phyloP scores from a whole-genome alignment of 1,140 invertebrate species.

The Drosophila cardini region DNA sequence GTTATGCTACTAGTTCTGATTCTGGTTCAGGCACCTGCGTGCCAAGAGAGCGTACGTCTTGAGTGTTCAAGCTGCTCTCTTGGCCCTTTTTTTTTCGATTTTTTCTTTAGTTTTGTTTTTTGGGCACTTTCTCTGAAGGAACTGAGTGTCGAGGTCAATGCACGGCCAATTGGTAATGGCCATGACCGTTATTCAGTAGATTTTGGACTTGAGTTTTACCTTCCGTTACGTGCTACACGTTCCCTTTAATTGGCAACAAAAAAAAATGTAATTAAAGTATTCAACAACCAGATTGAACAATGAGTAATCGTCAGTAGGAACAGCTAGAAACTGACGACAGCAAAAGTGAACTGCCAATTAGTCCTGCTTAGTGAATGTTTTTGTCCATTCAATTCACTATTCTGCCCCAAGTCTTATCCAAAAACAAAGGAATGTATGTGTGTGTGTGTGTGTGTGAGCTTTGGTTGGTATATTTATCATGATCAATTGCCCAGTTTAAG shows the following conservation, averaged over 20 bases:
- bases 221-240: slow-evolving; percentile 46
- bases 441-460: slow-evolving; percentile 51
- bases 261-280: slow-evolving; percentile 77
- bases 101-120: not conserved
- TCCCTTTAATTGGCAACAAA: slow-evolving; percentile 73
- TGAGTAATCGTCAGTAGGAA: slow-evolving; percentile 58
- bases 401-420: too few relatives aligned
- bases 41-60: slow-evolving; percentile 56
- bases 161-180: slow-evolving; percentile 48
- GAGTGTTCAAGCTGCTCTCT: slow-evolving; percentile 5
- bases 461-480: too few relatives aligned
- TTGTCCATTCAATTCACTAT: not conserved
- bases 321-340: slow-evolving; percentile 4
- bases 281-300: slow-evolving; percentile 75
- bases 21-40: slow-evolving; percentile 60
- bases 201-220: not conserved
- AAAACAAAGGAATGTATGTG: slow-evolving; percentile 10
- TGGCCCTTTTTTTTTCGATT: slow-evolving; percentile 5
- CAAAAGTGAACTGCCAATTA: slow-evolving; percentile 44
- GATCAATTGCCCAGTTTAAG: not conserved
- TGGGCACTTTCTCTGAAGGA: slow-evolving; percentile 5
- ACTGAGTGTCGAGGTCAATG: slow-evolving; percentile 54
- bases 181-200: slow-evolving; percentile 14
- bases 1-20: not conserved
- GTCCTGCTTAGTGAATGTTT: not conserved